A percentile compares a stretch with the other conserved stretches of the same genome.
phyloP scores from a whole-genome alignment of 2,113 vertebrate species.

The Archocentrus centrarchus region DNA sequence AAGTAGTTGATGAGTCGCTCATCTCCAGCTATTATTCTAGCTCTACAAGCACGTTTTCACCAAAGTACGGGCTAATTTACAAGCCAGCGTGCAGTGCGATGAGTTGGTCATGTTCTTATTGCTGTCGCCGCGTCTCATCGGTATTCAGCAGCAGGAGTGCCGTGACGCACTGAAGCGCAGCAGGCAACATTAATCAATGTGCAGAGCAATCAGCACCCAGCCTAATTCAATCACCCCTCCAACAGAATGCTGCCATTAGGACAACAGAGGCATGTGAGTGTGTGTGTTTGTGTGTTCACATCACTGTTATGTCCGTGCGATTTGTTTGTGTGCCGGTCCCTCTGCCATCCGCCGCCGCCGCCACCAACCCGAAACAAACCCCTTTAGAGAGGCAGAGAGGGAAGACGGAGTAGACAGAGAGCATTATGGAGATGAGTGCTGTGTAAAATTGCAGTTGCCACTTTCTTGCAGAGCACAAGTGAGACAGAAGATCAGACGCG shows the following conservation, averaged over 20 bases:
- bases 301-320: neutral
- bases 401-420: neutral
- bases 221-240: constrained; percentile 62
- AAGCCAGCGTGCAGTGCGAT: neutral
- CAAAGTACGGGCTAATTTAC: neutral
- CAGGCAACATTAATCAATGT: constrained; percentile 67
- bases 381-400: neutral
- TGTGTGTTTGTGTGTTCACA: constrained; percentile 8
- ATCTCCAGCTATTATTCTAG: neutral
- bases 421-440: constrained; percentile 3
- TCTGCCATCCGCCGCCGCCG: neutral
- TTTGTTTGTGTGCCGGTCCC: constrained; percentile 13
- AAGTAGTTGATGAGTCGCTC: neutral
- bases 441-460: constrained; percentile 7
- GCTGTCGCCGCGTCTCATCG: constrained; percentile 35
- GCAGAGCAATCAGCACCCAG: constrained; percentile 61
- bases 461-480: constrained; percentile 1
- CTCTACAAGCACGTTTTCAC: neutral
- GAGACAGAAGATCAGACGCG: neutral
- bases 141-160: constrained; percentile 47
- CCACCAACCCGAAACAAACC: constrained; percentile 1
- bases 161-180: constrained; percentile 25
- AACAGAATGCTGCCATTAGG: constrained; percentile 55
- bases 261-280: constrained; percentile 22
- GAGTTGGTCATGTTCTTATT: constrained; percentile 8